Conservation (phyloP, 2,113 vertebrate genomes). For the Ictidomys tridecemlineatus region DNA sequence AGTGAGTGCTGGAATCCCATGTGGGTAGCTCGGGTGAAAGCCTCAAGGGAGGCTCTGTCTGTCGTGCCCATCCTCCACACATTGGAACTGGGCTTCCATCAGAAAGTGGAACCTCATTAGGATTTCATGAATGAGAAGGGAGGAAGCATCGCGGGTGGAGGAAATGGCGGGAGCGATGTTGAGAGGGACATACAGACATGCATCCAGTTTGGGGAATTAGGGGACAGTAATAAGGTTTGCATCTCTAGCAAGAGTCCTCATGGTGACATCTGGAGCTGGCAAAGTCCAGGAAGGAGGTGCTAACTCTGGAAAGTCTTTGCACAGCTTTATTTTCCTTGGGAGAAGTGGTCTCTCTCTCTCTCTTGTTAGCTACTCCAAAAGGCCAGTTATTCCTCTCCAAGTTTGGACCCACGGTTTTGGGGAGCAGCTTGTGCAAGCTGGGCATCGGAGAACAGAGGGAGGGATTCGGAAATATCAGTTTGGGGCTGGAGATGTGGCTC, state of each 20-base stretch:
- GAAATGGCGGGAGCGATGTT: neutral
- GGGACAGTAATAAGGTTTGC: neutral
- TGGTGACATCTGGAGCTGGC: neutral
- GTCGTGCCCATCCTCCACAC: neutral
- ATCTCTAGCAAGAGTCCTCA: neutral
- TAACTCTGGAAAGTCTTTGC: neutral
- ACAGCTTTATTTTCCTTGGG: neutral
- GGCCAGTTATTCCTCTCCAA: neutral
- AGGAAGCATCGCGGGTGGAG: neutral
- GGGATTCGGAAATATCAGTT: neutral
- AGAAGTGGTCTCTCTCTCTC: neutral
- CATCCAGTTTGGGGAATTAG: neutral
- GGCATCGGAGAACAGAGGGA: neutral
- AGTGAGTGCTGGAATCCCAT: neutral
- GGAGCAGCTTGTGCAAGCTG: neutral
- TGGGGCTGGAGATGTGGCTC: neutral
- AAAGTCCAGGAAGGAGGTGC: neutral
- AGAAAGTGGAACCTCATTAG: neutral
- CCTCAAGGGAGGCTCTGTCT: fast-evolving
- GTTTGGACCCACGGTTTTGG: neutral
- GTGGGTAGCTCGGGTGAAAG: neutral
- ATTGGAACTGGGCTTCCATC: neutral
- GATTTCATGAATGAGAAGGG: neutral
- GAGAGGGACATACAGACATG: neutral
- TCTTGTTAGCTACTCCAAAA: neutral